A percentile compares a stretch with the other conserved stretches of the same genome.
phyloP scores from a whole-genome alignment of 2,797 vertebrate genomes.

The Pygocentrus nattereri region DNA sequence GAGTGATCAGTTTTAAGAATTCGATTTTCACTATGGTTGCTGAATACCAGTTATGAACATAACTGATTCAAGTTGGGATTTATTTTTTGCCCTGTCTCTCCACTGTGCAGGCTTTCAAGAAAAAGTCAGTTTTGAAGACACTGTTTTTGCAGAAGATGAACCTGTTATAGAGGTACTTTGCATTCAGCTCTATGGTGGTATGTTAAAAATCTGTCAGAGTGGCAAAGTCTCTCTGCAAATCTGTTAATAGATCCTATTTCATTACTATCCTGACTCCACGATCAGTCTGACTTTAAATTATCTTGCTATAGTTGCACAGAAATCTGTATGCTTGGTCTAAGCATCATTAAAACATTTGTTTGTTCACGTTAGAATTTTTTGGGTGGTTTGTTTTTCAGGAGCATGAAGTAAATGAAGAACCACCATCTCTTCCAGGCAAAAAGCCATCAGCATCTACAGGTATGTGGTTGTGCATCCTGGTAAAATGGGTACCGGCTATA shows the following conservation, averaged over 20 bases:
- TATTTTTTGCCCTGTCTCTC: neutral
- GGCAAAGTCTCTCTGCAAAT: neutral
- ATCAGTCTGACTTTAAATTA: neutral
- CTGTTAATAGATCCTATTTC: neutral
- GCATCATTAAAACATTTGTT: too few species aligned
- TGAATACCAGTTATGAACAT: neutral
- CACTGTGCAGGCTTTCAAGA: constrained; percentile 53
- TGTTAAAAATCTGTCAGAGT: neutral
- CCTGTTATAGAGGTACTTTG: constrained; percentile 44
- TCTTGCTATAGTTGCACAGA: neutral
- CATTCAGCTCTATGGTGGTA: constrained; percentile 3
- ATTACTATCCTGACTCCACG: too few species aligned
- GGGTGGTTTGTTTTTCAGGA: constrained; percentile 28
- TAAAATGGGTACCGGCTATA: too few species aligned
- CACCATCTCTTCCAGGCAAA: neutral
- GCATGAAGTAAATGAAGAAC: neutral
- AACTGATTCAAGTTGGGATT: too few species aligned
- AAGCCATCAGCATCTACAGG: constrained; percentile 42
- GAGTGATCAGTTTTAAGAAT: too few species aligned
- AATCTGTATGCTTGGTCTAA: neutral
- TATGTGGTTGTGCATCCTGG: neutral
- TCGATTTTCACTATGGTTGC: too few species aligned
- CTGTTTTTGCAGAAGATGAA: constrained; percentile 36
- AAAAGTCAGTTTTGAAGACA: constrained; percentile 23
- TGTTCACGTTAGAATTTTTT: neutral